Evolutionary conservation across 2,888 invertebrate species (phyloP).

Genomic region (Cosmorhoe ocellata): DNA sequence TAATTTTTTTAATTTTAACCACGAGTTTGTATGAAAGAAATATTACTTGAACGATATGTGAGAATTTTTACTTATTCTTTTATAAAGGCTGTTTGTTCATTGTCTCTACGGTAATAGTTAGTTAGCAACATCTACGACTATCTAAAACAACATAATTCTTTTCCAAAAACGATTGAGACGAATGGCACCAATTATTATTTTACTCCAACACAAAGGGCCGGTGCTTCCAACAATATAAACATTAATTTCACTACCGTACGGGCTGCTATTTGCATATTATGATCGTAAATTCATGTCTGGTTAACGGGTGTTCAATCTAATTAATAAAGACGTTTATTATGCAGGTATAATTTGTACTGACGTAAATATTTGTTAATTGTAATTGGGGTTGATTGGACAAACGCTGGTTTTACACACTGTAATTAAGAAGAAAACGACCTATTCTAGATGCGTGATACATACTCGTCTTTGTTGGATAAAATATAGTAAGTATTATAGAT

Average conservation of each 20-base stretch:
- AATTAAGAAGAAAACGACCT: background rate
- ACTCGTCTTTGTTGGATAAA: too few species aligned
- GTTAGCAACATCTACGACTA: too few species aligned
- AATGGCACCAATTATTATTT: slow-evolving; percentile 72
- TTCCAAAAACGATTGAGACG: slow-evolving; percentile 54
- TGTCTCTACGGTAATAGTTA: too few species aligned
- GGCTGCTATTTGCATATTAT: slow-evolving; percentile 37
- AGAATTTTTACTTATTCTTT: too few species aligned
- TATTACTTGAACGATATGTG: too few species aligned
- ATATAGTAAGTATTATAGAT: too few species aligned
- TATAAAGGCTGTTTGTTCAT: too few species aligned
- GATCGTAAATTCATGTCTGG: slow-evolving; percentile 30
- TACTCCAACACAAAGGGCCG: slow-evolving; percentile 44
- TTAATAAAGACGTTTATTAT: slow-evolving; percentile 28
- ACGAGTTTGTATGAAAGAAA: too few species aligned
- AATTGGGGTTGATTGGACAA: slow-evolving; percentile 3
- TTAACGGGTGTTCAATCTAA: slow-evolving; percentile 30
- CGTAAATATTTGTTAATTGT: slow-evolving; percentile 27
- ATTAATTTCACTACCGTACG: slow-evolving; percentile 36
- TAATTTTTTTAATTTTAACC: too few species aligned
- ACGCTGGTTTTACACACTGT: background rate
- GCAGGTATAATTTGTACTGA: slow-evolving; percentile 31
- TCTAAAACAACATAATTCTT: background rate
- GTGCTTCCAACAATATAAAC: slow-evolving; percentile 33
- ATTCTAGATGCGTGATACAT: too few species aligned